Evolutionary conservation across 2,113 vertebrate species (phyloP).

Genomic region (Ophthalmotilapia sp.): DNA sequence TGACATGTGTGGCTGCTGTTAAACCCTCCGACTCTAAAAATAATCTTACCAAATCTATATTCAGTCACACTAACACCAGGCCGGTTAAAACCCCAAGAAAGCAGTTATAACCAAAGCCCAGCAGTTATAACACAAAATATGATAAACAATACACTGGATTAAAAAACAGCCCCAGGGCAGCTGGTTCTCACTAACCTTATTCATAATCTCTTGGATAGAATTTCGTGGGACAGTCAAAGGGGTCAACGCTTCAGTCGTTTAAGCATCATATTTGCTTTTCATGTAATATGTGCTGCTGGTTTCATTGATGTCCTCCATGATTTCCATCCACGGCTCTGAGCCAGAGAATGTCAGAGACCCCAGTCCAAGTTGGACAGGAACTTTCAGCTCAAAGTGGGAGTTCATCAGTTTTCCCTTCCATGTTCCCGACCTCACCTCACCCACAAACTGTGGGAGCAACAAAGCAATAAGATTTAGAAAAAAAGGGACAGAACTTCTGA

Average conservation of each 20-base stretch:
- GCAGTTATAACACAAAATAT: not conserved
- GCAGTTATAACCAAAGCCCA: not conserved
- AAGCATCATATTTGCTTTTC: not conserved
- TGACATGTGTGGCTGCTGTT: not conserved
- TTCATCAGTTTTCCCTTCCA: not conserved
- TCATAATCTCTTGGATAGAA: not conserved
- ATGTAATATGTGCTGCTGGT: not conserved
- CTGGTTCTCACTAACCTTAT: not conserved
- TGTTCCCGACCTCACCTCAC: not conserved
- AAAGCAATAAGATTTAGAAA: not conserved
- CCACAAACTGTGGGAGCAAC: not conserved
- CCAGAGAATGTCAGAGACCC: not conserved
- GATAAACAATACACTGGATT: not conserved
- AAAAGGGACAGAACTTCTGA: not conserved
- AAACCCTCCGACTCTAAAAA: slow-evolving; percentile 26
- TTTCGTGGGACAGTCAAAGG: not conserved
- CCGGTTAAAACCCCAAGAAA: not conserved
- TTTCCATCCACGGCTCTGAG: not conserved
- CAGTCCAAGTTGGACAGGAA: not conserved
- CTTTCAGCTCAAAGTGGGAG: not conserved
- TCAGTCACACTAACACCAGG: not conserved
- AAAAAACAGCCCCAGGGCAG: not conserved
- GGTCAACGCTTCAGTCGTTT: not conserved
- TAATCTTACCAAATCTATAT: not conserved
- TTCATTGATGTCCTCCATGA: not conserved